These are phyloP conservation scores for Paracyclopina nana DNA, from an alignment of 1,140 invertebrate species.

Conservation along the genomic window DNA sequence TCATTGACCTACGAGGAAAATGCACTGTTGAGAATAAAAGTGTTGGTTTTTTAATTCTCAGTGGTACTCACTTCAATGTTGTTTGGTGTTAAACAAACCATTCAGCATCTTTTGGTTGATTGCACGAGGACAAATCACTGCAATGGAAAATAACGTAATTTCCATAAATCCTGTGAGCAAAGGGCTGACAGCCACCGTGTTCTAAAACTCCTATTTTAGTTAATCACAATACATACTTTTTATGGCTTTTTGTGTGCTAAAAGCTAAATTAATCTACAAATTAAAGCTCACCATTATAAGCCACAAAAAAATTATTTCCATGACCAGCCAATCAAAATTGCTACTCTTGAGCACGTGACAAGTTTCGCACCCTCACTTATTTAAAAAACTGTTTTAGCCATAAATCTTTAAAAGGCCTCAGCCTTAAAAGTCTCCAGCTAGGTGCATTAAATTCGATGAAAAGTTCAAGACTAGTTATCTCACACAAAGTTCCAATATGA, in stretches of 20 bases:
- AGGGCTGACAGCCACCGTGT: neutral
- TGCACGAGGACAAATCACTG: conserved; percentile 6
- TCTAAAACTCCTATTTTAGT: too few relatives aligned
- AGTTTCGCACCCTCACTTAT: too few relatives aligned
- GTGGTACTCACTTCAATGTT: too few relatives aligned
- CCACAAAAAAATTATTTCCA: neutral
- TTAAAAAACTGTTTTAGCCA: too few relatives aligned
- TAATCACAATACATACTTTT: too few relatives aligned
- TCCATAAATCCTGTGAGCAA: neutral
- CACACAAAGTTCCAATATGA: neutral
- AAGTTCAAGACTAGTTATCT: neutral
- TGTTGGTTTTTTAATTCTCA: too few relatives aligned
- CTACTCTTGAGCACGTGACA: too few relatives aligned
- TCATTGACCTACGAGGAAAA: neutral
- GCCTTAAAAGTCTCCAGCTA: too few relatives aligned
- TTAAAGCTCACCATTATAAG: neutral
- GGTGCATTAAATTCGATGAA: neutral
- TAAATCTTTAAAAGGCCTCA: too few relatives aligned
- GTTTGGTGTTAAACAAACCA: conserved; percentile 4
- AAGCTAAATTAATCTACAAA: too few relatives aligned
- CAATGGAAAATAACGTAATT: neutral
- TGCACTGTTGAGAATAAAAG: neutral
- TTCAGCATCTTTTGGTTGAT: conserved; percentile 6
- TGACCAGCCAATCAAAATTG: too few relatives aligned
- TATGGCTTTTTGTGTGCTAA: too few relatives aligned